Conservation (phyloP, 2,113 vertebrate genomes). For the Tychaedon coryphoeus region DNA sequence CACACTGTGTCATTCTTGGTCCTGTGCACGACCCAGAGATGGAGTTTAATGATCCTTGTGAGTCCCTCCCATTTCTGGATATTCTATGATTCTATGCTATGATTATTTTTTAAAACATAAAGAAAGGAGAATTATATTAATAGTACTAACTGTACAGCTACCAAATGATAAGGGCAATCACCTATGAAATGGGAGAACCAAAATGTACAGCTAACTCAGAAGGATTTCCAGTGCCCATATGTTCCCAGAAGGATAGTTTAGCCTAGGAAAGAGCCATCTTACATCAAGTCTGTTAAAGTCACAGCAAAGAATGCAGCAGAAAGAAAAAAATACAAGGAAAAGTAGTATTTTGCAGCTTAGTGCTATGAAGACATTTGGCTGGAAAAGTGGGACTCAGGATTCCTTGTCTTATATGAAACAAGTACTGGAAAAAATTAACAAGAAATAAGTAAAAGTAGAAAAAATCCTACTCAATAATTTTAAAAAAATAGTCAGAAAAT, state of each 20-base stretch:
- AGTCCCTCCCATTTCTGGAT: background rate
- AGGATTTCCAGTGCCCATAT: background rate
- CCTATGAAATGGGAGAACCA: background rate
- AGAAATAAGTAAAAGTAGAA: background rate
- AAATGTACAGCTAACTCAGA: background rate
- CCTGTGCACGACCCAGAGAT: background rate
- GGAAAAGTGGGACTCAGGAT: background rate
- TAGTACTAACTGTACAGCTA: background rate
- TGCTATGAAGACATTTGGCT: background rate
- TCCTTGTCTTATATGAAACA: background rate
- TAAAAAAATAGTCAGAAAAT: background rate
- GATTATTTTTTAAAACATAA: background rate
- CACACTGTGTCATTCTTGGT: accelerated
- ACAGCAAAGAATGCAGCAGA: background rate
- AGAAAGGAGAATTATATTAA: background rate
- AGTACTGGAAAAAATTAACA: background rate
- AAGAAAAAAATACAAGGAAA: background rate
- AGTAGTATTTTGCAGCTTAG: background rate
- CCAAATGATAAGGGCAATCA: background rate
- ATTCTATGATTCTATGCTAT: background rate
- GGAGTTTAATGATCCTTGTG: background rate
- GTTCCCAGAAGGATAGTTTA: background rate
- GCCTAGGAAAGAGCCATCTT: background rate
- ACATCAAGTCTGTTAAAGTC: background rate
- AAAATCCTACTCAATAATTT: background rate